Base-by-base conservation (phyloP, 2,113 vertebrate genomes). In the Tamias sibiricus region DNA sequence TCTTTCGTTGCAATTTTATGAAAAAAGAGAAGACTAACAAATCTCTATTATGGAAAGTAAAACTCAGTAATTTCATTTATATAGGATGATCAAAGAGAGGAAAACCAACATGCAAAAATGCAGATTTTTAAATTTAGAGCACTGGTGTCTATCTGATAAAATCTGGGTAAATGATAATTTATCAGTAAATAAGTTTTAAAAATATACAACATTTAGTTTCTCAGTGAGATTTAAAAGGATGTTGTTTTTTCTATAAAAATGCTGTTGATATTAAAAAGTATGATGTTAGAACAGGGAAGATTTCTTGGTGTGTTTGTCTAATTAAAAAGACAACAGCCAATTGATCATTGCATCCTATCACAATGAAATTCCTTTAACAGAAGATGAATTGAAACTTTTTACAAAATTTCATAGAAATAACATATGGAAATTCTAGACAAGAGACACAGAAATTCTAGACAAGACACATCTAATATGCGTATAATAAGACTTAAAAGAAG, bases 1-100 rank as follows among this genome's bases (percentile, higher is more conserved):
- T 77, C 59, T 71, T 96, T 87, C 35, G 57, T 87, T 94, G 28
- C 90, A 69, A 77, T 71, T 91, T 84, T 62, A 54, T 80, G 91
- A 47, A 6, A 37, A n/a, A 88, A 52, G 57, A 80, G 14, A 3
- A 75, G 74, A 81, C 4, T 80, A 88, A 47, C 90, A 13, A 83
- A 26, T 76, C 10, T 93, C 37, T 87, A 35, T 81, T 85, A 82
- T 32, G 42, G 22, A 75, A 94, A 84, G 49, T 87, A 52, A 62
- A 81, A 81, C 52, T 72, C 9, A 95, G 30, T 32, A 49, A 76
- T 85, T 37, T 86, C 14, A 14, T 26, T 93, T 76, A 81, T 35
- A 3, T 68, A 81, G 86, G 3, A 44, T 64, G 30, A 74, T n/a
- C 9, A 81, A 82, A 74, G 2, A 72, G 35, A 87, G 13, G 19